Percentiles rank a stretch among this genome's conserved stretches.
These are phyloP conservation scores for Nothobranchius furzeri DNA, from an alignment of 2,113 vertebrate genomes.

Conservation along the genomic window DNA sequence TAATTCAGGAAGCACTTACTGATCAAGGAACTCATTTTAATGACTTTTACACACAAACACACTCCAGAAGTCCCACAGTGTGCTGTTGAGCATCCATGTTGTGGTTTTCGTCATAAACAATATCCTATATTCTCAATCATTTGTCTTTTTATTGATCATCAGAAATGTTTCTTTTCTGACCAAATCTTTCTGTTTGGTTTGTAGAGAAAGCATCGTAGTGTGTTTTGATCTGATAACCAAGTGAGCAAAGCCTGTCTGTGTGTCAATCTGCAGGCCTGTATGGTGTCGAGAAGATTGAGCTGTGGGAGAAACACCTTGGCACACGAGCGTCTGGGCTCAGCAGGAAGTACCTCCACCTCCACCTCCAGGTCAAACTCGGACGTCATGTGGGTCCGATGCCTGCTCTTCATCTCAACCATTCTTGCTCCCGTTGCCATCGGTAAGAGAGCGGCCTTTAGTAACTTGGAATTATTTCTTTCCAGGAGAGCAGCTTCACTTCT, in stretches of 20 bases:
- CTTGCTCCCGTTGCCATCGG: constrained; percentile 84
- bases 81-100: too few species aligned
- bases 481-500: not conserved
- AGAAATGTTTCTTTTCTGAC: too few species aligned
- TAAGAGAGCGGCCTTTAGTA: constrained; percentile 57
- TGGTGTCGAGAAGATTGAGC: constrained; percentile 69
- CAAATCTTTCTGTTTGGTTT: too few species aligned
- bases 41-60: too few species aligned
- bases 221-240: constrained; percentile 5
- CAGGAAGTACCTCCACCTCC: constrained; percentile 70
- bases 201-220: not conserved
- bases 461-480: not conserved
- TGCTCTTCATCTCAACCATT: constrained; percentile 86
- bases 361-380: constrained; percentile 76
- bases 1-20: too few species aligned
- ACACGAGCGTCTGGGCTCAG: constrained; percentile 68
- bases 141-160: too few species aligned
- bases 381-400: constrained; percentile 93
- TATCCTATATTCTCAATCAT: too few species aligned
- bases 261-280: constrained; percentile 59
- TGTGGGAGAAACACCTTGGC: constrained; percentile 67
- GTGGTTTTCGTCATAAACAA: too few species aligned
- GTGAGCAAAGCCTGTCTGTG: constrained; percentile 40
- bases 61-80: too few species aligned
- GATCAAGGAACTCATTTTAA: too few species aligned